These are phyloP conservation scores for Euzetes globulus DNA, from an alignment of 2,888 invertebrate species.

Conservation along the genomic window DNA sequence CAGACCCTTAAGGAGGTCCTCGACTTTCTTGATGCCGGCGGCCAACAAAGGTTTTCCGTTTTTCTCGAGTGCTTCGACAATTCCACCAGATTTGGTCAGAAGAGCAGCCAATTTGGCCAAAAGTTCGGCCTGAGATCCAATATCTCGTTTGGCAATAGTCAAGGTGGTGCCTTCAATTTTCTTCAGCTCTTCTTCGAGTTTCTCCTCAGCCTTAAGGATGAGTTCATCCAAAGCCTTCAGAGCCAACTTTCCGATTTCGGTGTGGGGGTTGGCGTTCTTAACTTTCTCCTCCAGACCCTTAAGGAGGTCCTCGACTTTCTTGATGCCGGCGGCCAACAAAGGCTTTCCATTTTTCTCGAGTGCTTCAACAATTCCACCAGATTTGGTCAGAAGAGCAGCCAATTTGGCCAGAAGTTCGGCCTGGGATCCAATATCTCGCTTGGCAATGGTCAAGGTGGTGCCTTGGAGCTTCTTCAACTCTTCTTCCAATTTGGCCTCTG, in stretches of 20 bases:
- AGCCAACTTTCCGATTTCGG: not conserved
- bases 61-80: not conserved
- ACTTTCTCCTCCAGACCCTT: not conserved
- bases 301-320: not conserved
- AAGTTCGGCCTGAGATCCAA: not conserved
- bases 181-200: constrained; percentile 17
- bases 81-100: no score
- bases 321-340: not conserved
- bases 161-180: not conserved
- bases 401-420: not conserved
- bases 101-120: not conserved
- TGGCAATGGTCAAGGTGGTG: not conserved
- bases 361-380: not conserved
- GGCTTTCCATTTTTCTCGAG: not conserved
- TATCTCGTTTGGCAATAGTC: not conserved
- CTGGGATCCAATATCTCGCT: not conserved
- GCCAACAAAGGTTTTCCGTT: constrained; percentile 26
- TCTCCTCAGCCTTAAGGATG: not conserved
- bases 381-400: not conserved
- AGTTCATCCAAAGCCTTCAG: not conserved
- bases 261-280: not conserved
- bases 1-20: not conserved
- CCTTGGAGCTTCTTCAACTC: constrained; percentile 6
- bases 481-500: constrained; percentile 19
- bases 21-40: constrained; percentile 15